Evolutionary conservation across 2,113 vertebrate genomes (phyloP), one percentile per base, ranked within the genome.

Genomic region (Ochotona princeps): DNA sequence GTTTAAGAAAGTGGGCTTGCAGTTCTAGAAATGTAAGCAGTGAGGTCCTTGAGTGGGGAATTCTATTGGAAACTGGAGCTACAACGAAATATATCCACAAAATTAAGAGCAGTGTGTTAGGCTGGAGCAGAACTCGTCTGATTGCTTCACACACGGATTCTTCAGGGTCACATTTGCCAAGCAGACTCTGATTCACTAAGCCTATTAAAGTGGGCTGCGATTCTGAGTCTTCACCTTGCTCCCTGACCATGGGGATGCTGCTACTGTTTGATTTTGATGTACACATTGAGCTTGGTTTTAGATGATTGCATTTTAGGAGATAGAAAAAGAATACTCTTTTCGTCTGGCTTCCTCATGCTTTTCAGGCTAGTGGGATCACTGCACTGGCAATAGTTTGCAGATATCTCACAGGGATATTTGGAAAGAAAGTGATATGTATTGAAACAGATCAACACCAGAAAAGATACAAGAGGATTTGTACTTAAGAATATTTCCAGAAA

Each of bases 401-500:
- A 5, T 28, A 23, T n/a, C 54, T 74, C 61, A 82, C 6, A n/a
- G 8, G 63, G 49, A 5, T 3, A 0, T 93, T 72, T 82, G 44
- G 49, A 87, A 78, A 30, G 17, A 61, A 66, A 89, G 32, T 30
- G 66, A 60, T 0, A 8, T 67, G 44, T 23, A 20, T 74, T 72
- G 81, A 54, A 17, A 60, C 87, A 81, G 2, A 3, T 38, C 51
- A 32, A 47, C 20, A 17, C 28, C 18, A 69, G 84, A 51, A 57
- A 72, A 85, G 25, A 57, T 73, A 28, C 25, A 73, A 75, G 49
- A 79, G 65, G 11, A 30, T 83, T 73, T 66, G 30, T 61, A 78
- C 44, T 51, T 70, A 65, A 83, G 90, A 80, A 90, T 23, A 25
- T n/a, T n/a, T 61, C 35, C 26, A 87, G 73, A 54, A 80, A 81